Conservation (phyloP, 92 coral and sea anemone genomes). For the Heliopora coerulea region DNA sequence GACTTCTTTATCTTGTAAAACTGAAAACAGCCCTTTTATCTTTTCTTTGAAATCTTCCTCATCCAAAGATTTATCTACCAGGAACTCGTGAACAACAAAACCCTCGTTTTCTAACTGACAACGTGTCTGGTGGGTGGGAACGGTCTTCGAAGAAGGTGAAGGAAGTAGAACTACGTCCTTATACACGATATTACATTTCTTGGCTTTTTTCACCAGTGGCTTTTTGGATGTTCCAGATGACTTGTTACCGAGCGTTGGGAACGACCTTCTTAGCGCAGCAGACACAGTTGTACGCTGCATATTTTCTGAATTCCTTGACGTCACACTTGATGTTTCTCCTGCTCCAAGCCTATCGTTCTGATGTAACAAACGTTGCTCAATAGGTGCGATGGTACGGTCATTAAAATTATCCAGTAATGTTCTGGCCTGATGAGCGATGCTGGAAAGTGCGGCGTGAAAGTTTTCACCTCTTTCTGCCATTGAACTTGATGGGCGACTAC, state of each 20-base stretch:
- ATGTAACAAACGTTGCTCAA: conserved; percentile 46
- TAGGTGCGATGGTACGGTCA: conserved; percentile 40
- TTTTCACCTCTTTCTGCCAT: conserved; percentile 30
- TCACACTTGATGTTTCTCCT: not conserved
- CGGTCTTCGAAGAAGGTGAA: conserved; percentile 40
- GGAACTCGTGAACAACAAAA: conserved; percentile 49
- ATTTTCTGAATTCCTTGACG: not conserved
- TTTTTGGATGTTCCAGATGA: too few species aligned
- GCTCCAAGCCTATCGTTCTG: not conserved
- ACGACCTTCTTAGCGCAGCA: too few species aligned
- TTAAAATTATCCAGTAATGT: too few species aligned
- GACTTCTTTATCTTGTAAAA: conserved; percentile 39
- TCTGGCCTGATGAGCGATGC: conserved; percentile 55
- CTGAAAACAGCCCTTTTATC: conserved; percentile 51
- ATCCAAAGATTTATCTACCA: conserved; percentile 44
- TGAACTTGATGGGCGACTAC: too few species aligned
- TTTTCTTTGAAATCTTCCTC: conserved; percentile 42
- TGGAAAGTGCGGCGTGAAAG: conserved; percentile 49
- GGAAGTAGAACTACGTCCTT: conserved; percentile 57
- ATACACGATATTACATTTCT: conserved; percentile 20
- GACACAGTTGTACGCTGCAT: too few species aligned
- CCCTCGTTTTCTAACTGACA: conserved; percentile 50
- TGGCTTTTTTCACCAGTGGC: conserved; percentile 22
- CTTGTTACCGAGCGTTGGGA: too few species aligned
- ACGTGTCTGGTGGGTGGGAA: conserved; percentile 54